phyloP scores from a whole-genome alignment of 2,113 vertebrate species.

The Nycticryphes semicollaris region DNA sequence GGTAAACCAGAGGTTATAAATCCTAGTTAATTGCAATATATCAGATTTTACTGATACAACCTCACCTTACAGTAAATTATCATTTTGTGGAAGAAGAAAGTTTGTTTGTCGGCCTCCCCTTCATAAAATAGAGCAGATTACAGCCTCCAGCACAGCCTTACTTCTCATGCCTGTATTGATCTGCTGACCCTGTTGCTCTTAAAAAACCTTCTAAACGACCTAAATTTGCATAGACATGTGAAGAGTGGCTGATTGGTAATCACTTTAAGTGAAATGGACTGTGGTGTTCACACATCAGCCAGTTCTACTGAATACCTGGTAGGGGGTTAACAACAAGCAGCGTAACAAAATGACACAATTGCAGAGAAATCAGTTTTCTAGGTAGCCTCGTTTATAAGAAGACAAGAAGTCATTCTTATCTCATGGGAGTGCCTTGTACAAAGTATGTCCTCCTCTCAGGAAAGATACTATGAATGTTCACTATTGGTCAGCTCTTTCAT shows the following conservation, averaged over 20 bases:
- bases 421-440: background rate
- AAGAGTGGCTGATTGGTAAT: background rate
- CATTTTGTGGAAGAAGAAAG: background rate
- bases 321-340: rapidly evolving
- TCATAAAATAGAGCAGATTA: background rate
- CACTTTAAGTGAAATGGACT: background rate
- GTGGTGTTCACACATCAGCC: rapidly evolving
- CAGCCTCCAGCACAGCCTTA: rapidly evolving
- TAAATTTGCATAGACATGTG: rapidly evolving
- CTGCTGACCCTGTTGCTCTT: background rate
- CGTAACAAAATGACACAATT: background rate
- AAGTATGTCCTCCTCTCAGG: background rate
- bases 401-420: background rate
- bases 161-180: background rate
- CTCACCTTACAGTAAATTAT: background rate
- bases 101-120: background rate
- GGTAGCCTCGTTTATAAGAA: background rate
- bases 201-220: background rate
- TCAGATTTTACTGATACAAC: background rate
- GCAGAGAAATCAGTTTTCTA: background rate
- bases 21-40: background rate
- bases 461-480: background rate
- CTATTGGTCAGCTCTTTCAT: background rate
- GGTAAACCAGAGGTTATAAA: background rate
- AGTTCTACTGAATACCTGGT: background rate